A percentile compares a stretch with the other conserved stretches of the same genome.
These are phyloP conservation scores for Hemichromis elongatus DNA, from an alignment of 2,113 vertebrate genomes.

Conservation along the genomic window DNA sequence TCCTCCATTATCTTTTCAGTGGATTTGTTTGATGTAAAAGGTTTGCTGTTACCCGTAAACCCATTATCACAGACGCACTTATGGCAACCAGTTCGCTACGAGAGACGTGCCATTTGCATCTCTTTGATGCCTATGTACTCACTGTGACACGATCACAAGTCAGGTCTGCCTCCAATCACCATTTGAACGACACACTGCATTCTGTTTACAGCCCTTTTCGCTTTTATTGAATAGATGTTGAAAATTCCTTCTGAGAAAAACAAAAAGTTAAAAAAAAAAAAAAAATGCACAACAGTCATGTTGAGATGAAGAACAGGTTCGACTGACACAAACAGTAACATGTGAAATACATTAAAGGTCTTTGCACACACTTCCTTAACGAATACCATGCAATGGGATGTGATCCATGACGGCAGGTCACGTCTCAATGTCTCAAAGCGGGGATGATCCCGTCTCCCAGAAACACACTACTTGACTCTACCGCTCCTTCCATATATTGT, in stretches of 20 bases:
- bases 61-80: neutral
- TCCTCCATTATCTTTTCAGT: neutral
- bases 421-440: neutral
- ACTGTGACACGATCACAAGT: conserved; percentile 6
- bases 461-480: neutral
- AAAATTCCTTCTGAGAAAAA: conserved; percentile 31
- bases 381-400: conserved; percentile 32
- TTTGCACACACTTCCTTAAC: conserved; percentile 21
- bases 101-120: conserved; percentile 20
- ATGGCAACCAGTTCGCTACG: conserved; percentile 3
- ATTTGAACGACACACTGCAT: conserved; percentile 61
- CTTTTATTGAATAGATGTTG: conserved; percentile 65
- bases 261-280: neutral
- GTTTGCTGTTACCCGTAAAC: neutral
- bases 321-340: conserved; percentile 51
- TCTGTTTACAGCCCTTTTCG: conserved; percentile 68
- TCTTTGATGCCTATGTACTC: conserved; percentile 26
- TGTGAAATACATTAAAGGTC: conserved; percentile 40
- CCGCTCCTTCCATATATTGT: neutral
- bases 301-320: conserved; percentile 35
- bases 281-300: conserved; percentile 43
- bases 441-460: neutral
- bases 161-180: conserved; percentile 30
- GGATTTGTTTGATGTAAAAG: conserved; percentile 34
- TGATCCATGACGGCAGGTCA: neutral